phyloP scores from a whole-genome alignment of 2,888 invertebrate species.

The Leptodirus hochenwartii region DNA sequence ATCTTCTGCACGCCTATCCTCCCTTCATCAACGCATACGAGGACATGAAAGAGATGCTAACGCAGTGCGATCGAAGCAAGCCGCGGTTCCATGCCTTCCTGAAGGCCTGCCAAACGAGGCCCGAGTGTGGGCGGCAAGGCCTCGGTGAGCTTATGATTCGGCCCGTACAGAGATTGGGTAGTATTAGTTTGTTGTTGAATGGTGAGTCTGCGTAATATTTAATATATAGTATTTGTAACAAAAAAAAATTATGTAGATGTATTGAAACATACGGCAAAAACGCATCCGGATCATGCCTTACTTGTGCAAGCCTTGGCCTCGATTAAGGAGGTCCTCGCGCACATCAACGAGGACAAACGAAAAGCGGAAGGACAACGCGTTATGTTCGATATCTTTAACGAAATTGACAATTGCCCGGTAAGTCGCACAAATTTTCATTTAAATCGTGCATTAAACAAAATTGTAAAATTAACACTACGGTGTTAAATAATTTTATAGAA shows the following conservation, averaged over 20 bases:
- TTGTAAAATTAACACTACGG: slow-evolving; percentile 1
- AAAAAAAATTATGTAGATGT: slow-evolving; percentile 68
- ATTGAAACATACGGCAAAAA: slow-evolving; percentile 76
- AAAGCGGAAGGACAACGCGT: slow-evolving; percentile 90
- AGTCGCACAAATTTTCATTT: slow-evolving; percentile 21
- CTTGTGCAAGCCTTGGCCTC: slow-evolving; percentile 73
- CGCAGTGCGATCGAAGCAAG: slow-evolving; percentile 78
- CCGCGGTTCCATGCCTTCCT: slow-evolving; percentile 96
- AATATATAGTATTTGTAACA: no score
- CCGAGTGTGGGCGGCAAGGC: slow-evolving; percentile 91
- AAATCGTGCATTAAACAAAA: slow-evolving; percentile 4
- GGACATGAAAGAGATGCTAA: slow-evolving; percentile 85
- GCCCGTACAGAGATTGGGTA: slow-evolving; percentile 94
- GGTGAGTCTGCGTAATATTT: slow-evolving; percentile 40
- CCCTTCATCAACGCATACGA: slow-evolving; percentile 98
- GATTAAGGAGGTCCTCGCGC: slow-evolving; percentile 84
- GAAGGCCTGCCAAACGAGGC: slow-evolving; percentile 84
- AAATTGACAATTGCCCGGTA: slow-evolving; percentile 94
- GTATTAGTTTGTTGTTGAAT: slow-evolving; percentile 83
- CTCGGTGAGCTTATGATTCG: slow-evolving; percentile 91
- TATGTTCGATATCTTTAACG: slow-evolving; percentile 94
- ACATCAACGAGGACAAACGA: slow-evolving; percentile 95
- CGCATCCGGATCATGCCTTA: slow-evolving; percentile 71
- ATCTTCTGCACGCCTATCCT: slow-evolving; percentile 86
- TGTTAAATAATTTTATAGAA: not conserved